These are phyloP conservation scores for Paralichthys olivaceus DNA, from an alignment of 2,113 vertebrate species.

Conservation along the genomic window DNA sequence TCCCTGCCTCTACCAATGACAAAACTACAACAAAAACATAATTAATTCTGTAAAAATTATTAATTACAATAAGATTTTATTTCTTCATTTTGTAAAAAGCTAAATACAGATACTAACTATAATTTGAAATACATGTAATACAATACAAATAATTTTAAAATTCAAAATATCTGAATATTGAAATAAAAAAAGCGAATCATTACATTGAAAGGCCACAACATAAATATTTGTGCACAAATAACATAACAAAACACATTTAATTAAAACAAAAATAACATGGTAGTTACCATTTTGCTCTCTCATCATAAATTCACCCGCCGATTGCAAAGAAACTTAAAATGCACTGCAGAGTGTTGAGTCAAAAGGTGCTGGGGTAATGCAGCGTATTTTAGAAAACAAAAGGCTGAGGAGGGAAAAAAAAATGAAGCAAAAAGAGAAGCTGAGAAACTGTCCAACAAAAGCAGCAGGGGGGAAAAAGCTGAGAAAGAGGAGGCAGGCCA, in stretches of 20 bases:
- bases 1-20: background rate
- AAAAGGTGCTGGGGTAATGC: conserved; percentile 54
- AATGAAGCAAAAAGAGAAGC: conserved; percentile 54
- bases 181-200: background rate
- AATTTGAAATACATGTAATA: conserved; percentile 5
- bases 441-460: conserved; percentile 74
- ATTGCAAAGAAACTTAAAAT: conserved; percentile 69
- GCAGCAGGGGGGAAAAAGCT: conserved; percentile 53
- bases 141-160: background rate
- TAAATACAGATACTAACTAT: background rate
- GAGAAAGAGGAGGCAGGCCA: conserved; percentile 64
- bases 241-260: conserved; percentile 37
- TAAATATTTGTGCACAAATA: conserved; percentile 21
- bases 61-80: background rate
- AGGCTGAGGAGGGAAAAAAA: conserved; percentile 28
- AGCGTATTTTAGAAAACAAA: conserved; percentile 49
- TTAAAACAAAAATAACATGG: conserved; percentile 51
- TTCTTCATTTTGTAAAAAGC: background rate
- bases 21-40: conserved; percentile 4
- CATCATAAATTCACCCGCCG: conserved; percentile 83
- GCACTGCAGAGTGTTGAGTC: conserved; percentile 57
- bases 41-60: background rate
- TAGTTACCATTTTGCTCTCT: conserved; percentile 87
- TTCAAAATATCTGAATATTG: background rate
- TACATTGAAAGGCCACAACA: background rate